These are phyloP conservation scores for Pseudochirops corinnae DNA, from an alignment of 2,797 vertebrate genomes.

Conservation along the genomic window DNA sequence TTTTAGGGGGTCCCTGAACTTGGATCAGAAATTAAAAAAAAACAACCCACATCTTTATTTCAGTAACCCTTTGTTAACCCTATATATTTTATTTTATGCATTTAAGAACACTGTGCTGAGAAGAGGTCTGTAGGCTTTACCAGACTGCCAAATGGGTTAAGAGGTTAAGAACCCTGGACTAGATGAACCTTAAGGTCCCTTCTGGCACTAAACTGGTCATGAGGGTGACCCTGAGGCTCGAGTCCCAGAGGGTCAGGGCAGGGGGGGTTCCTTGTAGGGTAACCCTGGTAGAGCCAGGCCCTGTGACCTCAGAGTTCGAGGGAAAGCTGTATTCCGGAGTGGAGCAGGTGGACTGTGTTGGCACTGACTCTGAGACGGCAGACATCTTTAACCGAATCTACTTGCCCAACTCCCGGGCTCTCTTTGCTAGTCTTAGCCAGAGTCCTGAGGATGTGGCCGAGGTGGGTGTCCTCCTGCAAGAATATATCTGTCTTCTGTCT, in stretches of 20 bases:
- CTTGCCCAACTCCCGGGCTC: slow-evolving; percentile 68
- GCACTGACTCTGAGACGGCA: slow-evolving; percentile 23
- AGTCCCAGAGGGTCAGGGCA: background rate
- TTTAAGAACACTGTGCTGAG: background rate
- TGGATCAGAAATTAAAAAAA: background rate
- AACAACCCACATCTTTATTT: background rate
- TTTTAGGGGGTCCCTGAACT: background rate
- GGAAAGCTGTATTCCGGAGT: slow-evolving; percentile 68
- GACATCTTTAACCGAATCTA: slow-evolving; percentile 77
- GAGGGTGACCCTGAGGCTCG: background rate
- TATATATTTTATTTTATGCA: background rate
- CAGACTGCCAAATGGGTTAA: background rate
- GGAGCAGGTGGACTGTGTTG: slow-evolving; percentile 11
- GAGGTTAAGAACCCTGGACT: background rate
- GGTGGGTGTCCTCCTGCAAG: slow-evolving; percentile 39
- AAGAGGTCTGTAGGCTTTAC: background rate
- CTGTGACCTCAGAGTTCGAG: slow-evolving; percentile 75
- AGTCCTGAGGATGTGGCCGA: slow-evolving; percentile 71
- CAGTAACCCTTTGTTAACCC: background rate
- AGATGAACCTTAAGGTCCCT: background rate
- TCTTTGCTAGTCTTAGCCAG: slow-evolving; percentile 79
- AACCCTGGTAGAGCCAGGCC: slow-evolving; percentile 79
- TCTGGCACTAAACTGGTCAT: background rate
- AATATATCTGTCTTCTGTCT: background rate
- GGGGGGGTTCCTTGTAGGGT: slow-evolving; percentile 7